Conservation (phyloP, 2,797 vertebrate genomes). For the Champsocephalus esox region DNA sequence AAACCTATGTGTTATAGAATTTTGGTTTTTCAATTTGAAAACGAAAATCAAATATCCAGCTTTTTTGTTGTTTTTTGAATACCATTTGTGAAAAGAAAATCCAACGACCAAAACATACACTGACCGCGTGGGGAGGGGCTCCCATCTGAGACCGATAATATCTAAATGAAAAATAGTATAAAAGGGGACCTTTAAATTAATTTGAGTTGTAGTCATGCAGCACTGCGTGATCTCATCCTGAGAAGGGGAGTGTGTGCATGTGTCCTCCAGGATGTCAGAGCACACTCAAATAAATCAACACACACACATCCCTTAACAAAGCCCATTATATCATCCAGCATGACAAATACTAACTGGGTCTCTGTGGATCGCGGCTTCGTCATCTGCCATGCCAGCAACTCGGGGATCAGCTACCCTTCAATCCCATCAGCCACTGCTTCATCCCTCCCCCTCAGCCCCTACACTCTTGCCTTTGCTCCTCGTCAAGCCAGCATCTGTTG, state of each 20-base stretch:
- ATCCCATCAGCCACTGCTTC: constrained; percentile 55
- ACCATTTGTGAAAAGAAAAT: no score
- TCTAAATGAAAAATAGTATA: no score
- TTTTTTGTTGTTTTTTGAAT: no score
- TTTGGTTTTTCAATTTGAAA: no score
- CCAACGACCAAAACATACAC: no score
- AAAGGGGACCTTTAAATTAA: background rate
- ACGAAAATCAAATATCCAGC: no score
- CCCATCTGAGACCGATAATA: no score
- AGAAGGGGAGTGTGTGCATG: constrained; percentile 26
- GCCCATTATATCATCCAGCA: constrained; percentile 54
- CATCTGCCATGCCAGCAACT: constrained; percentile 46
- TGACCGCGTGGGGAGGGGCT: no score
- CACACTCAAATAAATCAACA: constrained; percentile 51
- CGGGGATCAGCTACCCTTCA: constrained; percentile 60
- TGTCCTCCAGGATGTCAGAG: constrained; percentile 22
- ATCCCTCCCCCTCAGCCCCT: constrained; percentile 25
- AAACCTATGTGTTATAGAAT: no score
- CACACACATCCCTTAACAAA: constrained; percentile 50
- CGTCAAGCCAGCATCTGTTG: constrained; percentile 54
- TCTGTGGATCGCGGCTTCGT: constrained; percentile 40
- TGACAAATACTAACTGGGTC: constrained; percentile 56
- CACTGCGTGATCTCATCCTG: constrained; percentile 29
- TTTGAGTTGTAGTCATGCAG: constrained; percentile 22
- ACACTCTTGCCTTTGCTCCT: constrained; percentile 45